These are phyloP conservation scores for Nesidiocoris tenuis DNA, from an alignment of 2,888 invertebrate genomes.

Conservation along the genomic window DNA sequence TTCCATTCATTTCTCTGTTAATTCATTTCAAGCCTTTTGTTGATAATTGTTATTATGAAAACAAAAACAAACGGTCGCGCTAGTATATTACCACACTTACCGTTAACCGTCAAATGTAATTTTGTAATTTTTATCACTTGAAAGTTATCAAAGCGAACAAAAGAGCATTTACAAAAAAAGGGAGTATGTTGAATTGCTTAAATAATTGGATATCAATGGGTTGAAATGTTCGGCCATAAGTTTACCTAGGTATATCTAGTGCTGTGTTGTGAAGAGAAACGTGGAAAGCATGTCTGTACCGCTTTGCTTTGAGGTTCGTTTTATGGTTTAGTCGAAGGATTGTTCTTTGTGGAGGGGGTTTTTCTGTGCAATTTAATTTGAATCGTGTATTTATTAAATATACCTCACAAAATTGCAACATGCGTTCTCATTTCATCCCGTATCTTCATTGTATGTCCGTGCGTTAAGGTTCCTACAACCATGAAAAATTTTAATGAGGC, in stretches of 20 bases:
- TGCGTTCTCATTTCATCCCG: neutral
- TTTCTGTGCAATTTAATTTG: slow-evolving; percentile 25
- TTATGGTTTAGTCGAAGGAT: neutral
- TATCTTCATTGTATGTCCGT: neutral
- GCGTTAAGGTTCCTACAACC: no score
- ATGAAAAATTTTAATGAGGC: no score
- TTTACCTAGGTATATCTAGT: neutral
- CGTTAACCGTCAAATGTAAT: slow-evolving; percentile 12
- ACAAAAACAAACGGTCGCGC: slow-evolving; percentile 6
- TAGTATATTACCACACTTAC: slow-evolving; percentile 20
- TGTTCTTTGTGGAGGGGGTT: neutral
- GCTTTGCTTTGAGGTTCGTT: neutral
- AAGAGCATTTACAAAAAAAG: slow-evolving; percentile 39
- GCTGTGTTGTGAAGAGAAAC: neutral
- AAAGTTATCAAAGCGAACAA: slow-evolving; percentile 2
- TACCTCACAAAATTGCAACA: slow-evolving; percentile 15
- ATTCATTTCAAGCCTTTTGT: slow-evolving; percentile 33
- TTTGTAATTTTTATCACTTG: slow-evolving; percentile 37
- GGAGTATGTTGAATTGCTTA: neutral
- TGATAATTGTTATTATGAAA: no score
- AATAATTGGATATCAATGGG: neutral
- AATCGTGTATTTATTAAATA: slow-evolving; percentile 20
- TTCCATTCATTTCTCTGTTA: slow-evolving; percentile 32
- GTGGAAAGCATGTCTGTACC: neutral
- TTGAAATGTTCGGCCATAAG: neutral